Evolutionary conservation across 2,113 vertebrate genomes (phyloP).

Genomic region (Heptranchias perlo): DNA sequence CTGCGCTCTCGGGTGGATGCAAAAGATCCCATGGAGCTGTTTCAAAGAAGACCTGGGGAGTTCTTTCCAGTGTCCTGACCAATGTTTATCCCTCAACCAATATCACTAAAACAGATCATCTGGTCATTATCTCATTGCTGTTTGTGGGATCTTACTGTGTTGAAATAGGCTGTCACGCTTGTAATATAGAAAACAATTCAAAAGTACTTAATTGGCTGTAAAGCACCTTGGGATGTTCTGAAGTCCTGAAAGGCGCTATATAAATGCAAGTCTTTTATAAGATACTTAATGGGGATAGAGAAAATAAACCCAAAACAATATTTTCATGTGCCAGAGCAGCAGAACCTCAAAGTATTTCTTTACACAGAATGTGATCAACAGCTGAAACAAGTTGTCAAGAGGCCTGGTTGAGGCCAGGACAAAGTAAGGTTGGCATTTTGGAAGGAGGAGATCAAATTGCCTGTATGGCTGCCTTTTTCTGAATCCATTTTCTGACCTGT

Average conservation of each 20-base stretch:
- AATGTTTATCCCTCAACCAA: neutral
- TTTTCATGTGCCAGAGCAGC: neutral
- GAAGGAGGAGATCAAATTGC: neutral
- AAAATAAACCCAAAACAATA: neutral
- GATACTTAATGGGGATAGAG: neutral
- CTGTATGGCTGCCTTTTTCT: neutral
- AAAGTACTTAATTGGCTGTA: neutral
- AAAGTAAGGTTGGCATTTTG: neutral
- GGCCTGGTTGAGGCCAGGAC: neutral
- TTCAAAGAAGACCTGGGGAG: neutral
- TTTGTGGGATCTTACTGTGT: neutral
- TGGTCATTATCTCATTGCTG: neutral
- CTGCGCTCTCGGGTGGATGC: neutral
- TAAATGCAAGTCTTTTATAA: neutral
- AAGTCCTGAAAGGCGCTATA: neutral
- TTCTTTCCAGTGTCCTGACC: neutral
- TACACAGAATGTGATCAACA: neutral
- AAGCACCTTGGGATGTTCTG: neutral
- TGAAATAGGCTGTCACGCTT: neutral
- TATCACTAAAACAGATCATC: neutral
- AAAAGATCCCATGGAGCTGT: neutral
- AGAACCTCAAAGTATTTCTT: too few relatives aligned
- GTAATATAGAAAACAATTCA: too few relatives aligned
- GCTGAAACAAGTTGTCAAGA: neutral
- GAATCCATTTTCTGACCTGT: neutral